Percentiles rank a stretch among this genome's conserved stretches.
Evolutionary conservation across 2,888 invertebrate genomes (phyloP).

Genomic region (Bellardia pandia): DNA sequence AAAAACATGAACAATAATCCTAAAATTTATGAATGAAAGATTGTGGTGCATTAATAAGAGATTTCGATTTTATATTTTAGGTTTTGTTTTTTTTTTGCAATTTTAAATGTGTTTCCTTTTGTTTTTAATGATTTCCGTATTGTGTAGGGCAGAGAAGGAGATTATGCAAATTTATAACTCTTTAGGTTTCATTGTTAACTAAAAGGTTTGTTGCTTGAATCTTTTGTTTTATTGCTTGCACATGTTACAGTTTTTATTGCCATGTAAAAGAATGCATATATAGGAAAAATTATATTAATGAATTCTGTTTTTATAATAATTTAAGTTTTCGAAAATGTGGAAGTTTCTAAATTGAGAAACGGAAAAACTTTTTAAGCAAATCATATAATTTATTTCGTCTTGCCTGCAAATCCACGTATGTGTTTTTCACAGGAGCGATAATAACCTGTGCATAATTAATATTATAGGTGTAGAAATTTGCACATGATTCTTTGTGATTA

Average conservation of each 20-base stretch:
- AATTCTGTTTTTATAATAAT: too few species aligned
- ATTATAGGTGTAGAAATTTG: too few species aligned
- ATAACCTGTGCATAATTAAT: too few species aligned
- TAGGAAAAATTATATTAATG: not conserved
- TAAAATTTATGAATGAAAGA: slow-evolving; percentile 57
- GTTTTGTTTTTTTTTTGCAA: slow-evolving; percentile 5
- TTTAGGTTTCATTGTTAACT: slow-evolving; percentile 4
- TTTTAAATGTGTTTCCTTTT: slow-evolving; percentile 10
- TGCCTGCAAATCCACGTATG: too few species aligned
- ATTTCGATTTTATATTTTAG: slow-evolving; percentile 13
- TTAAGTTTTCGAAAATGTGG: too few species aligned
- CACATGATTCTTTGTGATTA: too few species aligned
- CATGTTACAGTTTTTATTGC: slow-evolving; percentile 2
- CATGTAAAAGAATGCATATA: not conserved
- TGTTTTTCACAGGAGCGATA: too few species aligned
- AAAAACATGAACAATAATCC: slow-evolving; percentile 4
- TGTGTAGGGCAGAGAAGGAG: slow-evolving; percentile 1
- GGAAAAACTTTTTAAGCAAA: too few species aligned
- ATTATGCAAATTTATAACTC: slow-evolving; percentile 60
- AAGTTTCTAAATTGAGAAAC: too few species aligned
- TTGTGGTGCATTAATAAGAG: slow-evolving; percentile 49
- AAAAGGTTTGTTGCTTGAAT: slow-evolving; percentile 43
- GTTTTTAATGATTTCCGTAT: slow-evolving; percentile 34
- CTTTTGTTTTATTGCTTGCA: slow-evolving; percentile 16
- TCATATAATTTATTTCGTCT: too few species aligned